Evolutionary conservation across 2,888 invertebrate genomes (phyloP).

Genomic region (Fragum whitleyi): DNA sequence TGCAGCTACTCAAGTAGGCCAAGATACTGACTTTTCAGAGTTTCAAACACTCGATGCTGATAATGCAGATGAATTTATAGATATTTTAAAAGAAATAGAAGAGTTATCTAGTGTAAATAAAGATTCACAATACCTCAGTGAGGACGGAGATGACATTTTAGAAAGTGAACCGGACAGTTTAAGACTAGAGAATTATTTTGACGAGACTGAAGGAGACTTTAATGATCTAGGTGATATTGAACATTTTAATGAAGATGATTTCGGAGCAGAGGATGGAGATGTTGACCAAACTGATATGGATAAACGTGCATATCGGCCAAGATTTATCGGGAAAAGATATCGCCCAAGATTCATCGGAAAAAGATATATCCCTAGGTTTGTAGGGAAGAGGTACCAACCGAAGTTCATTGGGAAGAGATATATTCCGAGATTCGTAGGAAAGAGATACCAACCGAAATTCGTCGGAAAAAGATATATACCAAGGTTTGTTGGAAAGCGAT

Average conservation of each 20-base stretch:
- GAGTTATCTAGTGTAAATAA: slow-evolving; percentile 6
- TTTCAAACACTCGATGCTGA: slow-evolving; percentile 14
- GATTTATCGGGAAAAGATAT: slow-evolving; percentile 60
- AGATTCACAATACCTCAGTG: slow-evolving; percentile 5
- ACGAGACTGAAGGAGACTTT: slow-evolving; percentile 6
- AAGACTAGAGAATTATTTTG: not conserved
- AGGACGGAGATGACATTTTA: not conserved
- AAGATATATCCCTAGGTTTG: slow-evolving; percentile 62
- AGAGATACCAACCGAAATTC: slow-evolving; percentile 65
- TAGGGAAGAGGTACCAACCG: slow-evolving; percentile 63
- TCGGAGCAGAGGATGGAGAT: slow-evolving; percentile 42
- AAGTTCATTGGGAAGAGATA: slow-evolving; percentile 67
- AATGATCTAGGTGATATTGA: slow-evolving; percentile 4
- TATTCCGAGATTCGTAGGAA: slow-evolving; percentile 66
- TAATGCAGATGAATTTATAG: slow-evolving; percentile 14
- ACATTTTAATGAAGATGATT: slow-evolving; percentile 10
- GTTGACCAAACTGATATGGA: slow-evolving; percentile 40
- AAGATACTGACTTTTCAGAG: not conserved
- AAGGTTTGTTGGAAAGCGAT: slow-evolving; percentile 56
- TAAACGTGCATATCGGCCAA: slow-evolving; percentile 46
- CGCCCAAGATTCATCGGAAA: slow-evolving; percentile 48
- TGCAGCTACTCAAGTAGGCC: not conserved
- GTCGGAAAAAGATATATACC: slow-evolving; percentile 67
- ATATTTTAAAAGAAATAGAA: slow-evolving; percentile 12
- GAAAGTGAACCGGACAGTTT: not conserved